Evolutionary conservation across 2,797 vertebrate species (phyloP), one percentile per base, ranked within the genome.

Genomic region (Spea hammondii): DNA sequence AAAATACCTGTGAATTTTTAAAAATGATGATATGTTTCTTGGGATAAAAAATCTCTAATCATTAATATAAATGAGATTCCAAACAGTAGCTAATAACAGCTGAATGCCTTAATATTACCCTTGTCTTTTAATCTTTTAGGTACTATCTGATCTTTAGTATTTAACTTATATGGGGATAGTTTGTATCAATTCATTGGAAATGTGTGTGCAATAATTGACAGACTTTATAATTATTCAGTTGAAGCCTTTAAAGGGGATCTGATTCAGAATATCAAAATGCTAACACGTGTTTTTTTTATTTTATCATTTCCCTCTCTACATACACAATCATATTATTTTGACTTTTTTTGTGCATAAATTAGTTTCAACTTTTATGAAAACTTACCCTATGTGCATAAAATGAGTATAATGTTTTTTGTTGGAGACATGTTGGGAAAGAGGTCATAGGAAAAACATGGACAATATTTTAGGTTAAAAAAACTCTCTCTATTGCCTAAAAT

Each of bases 1-100:
- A 17, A 89, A 87, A 83, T 86, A 89, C 89, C 10, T 80, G 87
- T 85, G 87, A 88, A 88, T 89, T 91, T 32, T 88, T 85, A 76
- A 85, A 86, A 89, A 87, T 76, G 83, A 44, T 84, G 83, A 72
- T 73, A 85, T 79, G 79, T 72, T 85, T 85, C 86, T 81, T 50
- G 81, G 86, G 85, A 85, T 88, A 85, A 71, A 86, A 82, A 83
- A 88, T 90, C 90, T 89, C 86, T 91, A 93, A 93, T 93, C 91
- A 91, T 89, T 86, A 83, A 84, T 79, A 85, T 88, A 90, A 92
- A 90, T 91, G 89, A 91, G 89, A 90, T 90, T 90, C 88, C 86
- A 92, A 91, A 89, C 87, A 89, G 87, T 55, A 86, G 80, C 87
- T 90, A 93, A 91, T 91, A 88, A 88, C 48, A 72, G 87, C 79